Evolutionary conservation across 2,888 invertebrate genomes (phyloP).

Genomic region (Latrodectus hesperus): DNA sequence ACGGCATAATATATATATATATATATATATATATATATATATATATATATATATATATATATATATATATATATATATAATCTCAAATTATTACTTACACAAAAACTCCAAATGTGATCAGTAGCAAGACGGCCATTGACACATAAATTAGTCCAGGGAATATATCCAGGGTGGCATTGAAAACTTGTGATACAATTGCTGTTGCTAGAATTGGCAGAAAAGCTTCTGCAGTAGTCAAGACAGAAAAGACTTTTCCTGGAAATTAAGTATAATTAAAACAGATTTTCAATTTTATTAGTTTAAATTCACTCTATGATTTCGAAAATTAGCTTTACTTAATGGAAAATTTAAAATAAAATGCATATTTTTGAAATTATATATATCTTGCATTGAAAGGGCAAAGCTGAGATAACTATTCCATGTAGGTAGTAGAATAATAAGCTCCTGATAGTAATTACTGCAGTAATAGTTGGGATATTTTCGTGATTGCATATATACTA

Average conservation of each 20-base stretch:
- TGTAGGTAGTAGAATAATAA: too few species aligned
- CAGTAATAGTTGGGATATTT: too few species aligned
- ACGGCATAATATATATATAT: neutral
- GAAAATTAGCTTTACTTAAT: too few species aligned
- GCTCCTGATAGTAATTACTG: too few species aligned
- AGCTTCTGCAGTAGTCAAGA: conserved; percentile 44
- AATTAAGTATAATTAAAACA: conserved; percentile 2
- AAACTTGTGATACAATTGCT: conserved; percentile 26
- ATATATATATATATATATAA: neutral
- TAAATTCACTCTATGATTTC: too few species aligned
- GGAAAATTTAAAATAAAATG: too few species aligned
- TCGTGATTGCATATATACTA: too few species aligned
- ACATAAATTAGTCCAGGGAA: conserved; percentile 48
- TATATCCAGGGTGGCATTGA: conserved; percentile 40
- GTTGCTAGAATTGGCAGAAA: conserved; percentile 34
- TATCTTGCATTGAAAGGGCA: too few species aligned
- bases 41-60: neutral
- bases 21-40: neutral
- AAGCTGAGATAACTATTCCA: too few species aligned
- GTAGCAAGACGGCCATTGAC: neutral
- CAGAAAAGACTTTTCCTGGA: conserved; percentile 56
- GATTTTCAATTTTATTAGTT: neutral
- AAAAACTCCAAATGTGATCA: conserved; percentile 22
- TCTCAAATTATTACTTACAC: conserved; percentile 36
- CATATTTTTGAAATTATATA: too few species aligned